Evolutionary conservation across 2,113 vertebrate genomes (phyloP), one percentile per base, ranked within the genome.

Genomic region (Melospiza georgiana): DNA sequence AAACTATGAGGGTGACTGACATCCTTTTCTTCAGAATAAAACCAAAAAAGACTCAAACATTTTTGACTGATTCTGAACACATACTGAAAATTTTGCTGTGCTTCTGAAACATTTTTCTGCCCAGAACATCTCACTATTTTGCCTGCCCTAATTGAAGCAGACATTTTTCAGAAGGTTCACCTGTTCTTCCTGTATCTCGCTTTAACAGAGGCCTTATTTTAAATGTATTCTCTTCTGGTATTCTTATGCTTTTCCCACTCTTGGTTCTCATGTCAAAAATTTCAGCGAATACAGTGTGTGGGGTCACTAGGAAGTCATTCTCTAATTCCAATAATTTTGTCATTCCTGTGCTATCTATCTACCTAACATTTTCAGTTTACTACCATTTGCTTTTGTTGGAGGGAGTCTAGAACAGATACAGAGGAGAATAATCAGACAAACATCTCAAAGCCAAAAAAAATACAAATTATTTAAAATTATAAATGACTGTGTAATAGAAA

Each of bases 21-120:
- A 15, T 86, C 10, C 22, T 14, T 15, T 74, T 16, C 13, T 83
- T 84, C 44, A 52, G 39, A 35, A 67, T 61, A 80, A 52, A 9
- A 3, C 22, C 2, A 61, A 62, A 72, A 8, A 8, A 0, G 16
- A 2, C 9, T 12, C 27, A 62, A 25, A 63, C 1, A 23, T 72
- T 91, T 49, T 71, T 87, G 48, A 33, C 12, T 55, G 30, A 49
- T 88, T 83, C 79, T 75, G 61, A 84, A 58, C 15, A 59, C 0
- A 2, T 46, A 62, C 66, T 61, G 17, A 58, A 76, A 72, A 78
- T 59, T 65, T 44, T 74, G 28, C 30, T 49, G n/a, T 15, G 23
- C 2, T 80, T 83, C 35, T 61, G 66, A 63, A 75, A 27, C 37
- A 5, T 4, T 58, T 49, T 71, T 69, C 35, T 69, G 25, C 12